phyloP scores from a whole-genome alignment of 1,140 invertebrate species.

The Conopomorpha cramerella region DNA sequence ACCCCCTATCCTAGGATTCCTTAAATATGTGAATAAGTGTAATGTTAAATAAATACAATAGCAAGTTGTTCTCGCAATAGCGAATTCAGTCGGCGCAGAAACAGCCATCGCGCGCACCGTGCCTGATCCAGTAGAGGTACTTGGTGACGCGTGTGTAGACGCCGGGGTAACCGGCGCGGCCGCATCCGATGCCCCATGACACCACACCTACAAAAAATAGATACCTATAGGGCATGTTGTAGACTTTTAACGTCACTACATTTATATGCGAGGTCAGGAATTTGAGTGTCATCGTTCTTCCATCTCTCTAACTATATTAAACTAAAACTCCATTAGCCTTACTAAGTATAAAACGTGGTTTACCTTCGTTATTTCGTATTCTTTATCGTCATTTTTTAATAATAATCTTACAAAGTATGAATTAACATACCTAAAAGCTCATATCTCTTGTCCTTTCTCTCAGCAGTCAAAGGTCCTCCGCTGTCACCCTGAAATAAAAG shows the following conservation, averaged over 20 bases:
- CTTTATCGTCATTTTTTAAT: too few species aligned
- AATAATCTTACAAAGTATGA: constrained; percentile 67
- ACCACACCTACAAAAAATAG: constrained; percentile 62
- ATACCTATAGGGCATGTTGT: too few species aligned
- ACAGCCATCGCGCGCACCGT: constrained; percentile 26
- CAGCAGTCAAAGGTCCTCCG: constrained; percentile 80
- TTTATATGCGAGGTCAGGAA: too few species aligned
- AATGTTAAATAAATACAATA: too few species aligned
- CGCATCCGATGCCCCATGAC: constrained; percentile 73
- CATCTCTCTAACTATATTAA: not conserved
- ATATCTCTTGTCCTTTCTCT: constrained; percentile 72
- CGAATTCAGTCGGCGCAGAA: constrained; percentile 24
- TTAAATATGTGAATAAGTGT: too few species aligned
- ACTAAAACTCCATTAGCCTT: too few species aligned
- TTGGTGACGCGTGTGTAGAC: constrained; percentile 69
- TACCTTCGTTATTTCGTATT: too few species aligned
- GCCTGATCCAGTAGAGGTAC: constrained; percentile 39
- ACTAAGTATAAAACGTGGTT: too few species aligned
- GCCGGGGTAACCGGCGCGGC: constrained; percentile 63
- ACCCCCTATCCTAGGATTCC: too few species aligned
- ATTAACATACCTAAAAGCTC: constrained; percentile 72
- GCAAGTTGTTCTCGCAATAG: not conserved
- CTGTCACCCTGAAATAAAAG: constrained; percentile 78
- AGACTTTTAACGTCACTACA: too few species aligned
- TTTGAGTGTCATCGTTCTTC: too few species aligned